phyloP scores from a whole-genome alignment of 2,113 vertebrate species.

The Onychorhynchus coronatus region DNA sequence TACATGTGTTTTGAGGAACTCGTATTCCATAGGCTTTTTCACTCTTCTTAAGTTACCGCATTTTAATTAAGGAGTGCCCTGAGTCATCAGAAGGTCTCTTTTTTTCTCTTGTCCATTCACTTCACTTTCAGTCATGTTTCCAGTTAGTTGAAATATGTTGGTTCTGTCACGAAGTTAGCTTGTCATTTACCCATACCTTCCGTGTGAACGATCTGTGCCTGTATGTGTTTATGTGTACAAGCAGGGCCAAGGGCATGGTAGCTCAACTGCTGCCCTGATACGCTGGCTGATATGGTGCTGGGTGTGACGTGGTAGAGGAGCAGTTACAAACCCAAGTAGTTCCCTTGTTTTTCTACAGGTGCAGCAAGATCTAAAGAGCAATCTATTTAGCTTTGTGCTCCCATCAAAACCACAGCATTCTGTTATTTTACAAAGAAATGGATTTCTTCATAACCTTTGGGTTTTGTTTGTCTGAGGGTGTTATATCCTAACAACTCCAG shows the following conservation, averaged over 20 bases:
- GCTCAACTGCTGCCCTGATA: background rate
- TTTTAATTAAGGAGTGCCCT: background rate
- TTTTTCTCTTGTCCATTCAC: background rate
- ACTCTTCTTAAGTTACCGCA: background rate
- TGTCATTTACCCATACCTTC: background rate
- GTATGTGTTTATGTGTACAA: background rate
- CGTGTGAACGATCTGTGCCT: background rate
- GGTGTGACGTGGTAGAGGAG: accelerated
- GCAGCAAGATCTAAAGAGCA: background rate
- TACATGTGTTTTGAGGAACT: background rate
- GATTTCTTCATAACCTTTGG: background rate
- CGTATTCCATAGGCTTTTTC: background rate
- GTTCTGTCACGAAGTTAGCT: background rate
- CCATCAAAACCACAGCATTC: background rate
- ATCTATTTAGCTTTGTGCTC: background rate
- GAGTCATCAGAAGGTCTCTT: background rate
- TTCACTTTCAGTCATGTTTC: background rate
- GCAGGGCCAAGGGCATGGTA: background rate
- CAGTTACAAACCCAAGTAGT: background rate
- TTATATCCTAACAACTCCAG: background rate
- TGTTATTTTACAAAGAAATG: background rate
- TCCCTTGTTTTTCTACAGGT: background rate
- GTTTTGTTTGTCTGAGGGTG: background rate
- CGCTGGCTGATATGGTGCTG: accelerated
- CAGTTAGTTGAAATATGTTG: background rate